Evolutionary conservation across 1,140 invertebrate species (phyloP).

Genomic region (Thalassaphorura encarpata): DNA sequence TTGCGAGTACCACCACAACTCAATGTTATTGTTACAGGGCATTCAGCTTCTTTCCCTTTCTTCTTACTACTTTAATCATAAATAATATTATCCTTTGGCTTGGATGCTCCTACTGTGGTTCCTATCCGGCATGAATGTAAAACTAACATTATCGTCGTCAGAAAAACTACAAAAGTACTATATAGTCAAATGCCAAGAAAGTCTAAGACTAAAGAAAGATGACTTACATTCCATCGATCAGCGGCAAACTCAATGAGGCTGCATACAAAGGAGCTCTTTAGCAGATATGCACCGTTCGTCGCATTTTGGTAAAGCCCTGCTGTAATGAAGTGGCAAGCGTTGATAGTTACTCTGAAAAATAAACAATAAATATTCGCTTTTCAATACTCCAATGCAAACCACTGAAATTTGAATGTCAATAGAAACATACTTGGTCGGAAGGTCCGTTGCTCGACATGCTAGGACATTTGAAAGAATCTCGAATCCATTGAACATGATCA

Average conservation of each 20-base stretch:
- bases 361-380: neutral
- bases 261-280: constrained; percentile 59
- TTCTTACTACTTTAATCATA: too few relatives aligned
- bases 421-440: constrained; percentile 49
- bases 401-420: neutral
- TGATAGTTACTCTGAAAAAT: constrained; percentile 13
- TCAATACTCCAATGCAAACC: neutral
- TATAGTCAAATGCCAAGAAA: too few relatives aligned
- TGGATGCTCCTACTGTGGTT: too few relatives aligned
- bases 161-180: too few relatives aligned
- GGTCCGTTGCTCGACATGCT: constrained; percentile 35
- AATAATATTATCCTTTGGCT: too few relatives aligned
- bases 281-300: constrained; percentile 52
- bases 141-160: too few relatives aligned
- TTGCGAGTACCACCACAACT: too few relatives aligned
- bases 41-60: too few relatives aligned
- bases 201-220: too few relatives aligned
- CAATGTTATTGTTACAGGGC: too few relatives aligned
- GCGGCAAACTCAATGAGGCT: constrained; percentile 55
- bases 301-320: constrained; percentile 32
- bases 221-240: constrained; percentile 54
- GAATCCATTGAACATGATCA: constrained; percentile 2
- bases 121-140: too few relatives aligned
- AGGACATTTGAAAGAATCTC: constrained; percentile 15
- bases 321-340: constrained; percentile 18